These are phyloP conservation scores for Microcaecilia unicolor DNA, from an alignment of 2,797 vertebrate species.

Conservation along the genomic window DNA sequence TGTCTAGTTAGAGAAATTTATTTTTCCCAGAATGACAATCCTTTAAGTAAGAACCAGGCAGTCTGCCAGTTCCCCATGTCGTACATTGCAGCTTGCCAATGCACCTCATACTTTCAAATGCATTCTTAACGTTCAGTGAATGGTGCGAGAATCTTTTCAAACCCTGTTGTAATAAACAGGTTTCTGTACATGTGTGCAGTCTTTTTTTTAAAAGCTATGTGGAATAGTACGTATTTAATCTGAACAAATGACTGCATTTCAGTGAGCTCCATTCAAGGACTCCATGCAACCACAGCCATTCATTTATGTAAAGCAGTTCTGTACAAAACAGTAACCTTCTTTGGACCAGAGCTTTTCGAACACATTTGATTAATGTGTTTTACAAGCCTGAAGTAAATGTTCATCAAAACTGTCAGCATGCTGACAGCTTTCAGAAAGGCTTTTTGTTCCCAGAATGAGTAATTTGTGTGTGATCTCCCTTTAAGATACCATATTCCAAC, in stretches of 20 bases:
- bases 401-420: constrained; percentile 52
- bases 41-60: constrained; percentile 76
- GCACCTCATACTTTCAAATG: constrained; percentile 63
- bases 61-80: constrained; percentile 63
- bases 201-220: constrained; percentile 27
- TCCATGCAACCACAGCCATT: constrained; percentile 15
- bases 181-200: constrained; percentile 40
- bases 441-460: constrained; percentile 50
- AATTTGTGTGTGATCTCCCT: constrained; percentile 47
- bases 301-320: constrained; percentile 35
- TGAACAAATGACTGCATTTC: constrained; percentile 11
- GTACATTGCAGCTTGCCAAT: constrained; percentile 62
- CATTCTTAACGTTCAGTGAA: constrained; percentile 51
- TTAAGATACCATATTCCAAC: constrained; percentile 37
- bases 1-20: constrained; percentile 75
- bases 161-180: constrained; percentile 51
- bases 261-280: constrained; percentile 13
- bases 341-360: constrained; percentile 43
- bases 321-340: constrained; percentile 39
- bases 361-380: constrained; percentile 57
- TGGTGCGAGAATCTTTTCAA: constrained; percentile 44
- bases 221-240: constrained; percentile 25
- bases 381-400: constrained; percentile 53
- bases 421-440: constrained; percentile 48
- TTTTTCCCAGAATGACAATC: constrained; percentile 76